Evolutionary conservation across 1,140 invertebrate species (phyloP), one percentile per base, ranked within the genome.

Genomic region (Anadara kagoshimensis): DNA sequence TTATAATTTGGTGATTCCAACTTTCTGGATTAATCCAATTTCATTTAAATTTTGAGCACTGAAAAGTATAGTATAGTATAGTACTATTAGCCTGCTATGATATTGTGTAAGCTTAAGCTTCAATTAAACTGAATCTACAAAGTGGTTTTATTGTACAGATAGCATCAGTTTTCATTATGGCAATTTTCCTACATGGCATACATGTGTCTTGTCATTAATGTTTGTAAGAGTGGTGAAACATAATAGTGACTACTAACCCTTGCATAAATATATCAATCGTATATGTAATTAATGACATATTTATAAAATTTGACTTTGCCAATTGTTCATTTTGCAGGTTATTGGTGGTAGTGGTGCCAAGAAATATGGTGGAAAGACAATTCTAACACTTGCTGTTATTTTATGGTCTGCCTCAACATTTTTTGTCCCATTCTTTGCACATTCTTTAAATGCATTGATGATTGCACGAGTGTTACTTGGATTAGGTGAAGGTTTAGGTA

Each of bases 351-450:
- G 91, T 90, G 94, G 93, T 80, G 93, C 93, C 1, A 93, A 91
- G 72, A 91, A 90, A 80, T 93, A 94, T 87, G 94, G 94, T 11
- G 93, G 93, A 20, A 94, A 94, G 87, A 91, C 91, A 64, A 92
- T 94, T 22, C 87, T 95, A 56, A 91, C 93, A 75, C 90, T 92
- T 71, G 93, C 94, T 67, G 94, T 95, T 14, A 88, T 94, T 36
- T 84, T 94, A 8, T 95, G 94, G 94, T 95, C 94, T 16, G 87
- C 94, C 29, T 93, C 93, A 45, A 95, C 94, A 51, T 91, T 94
- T 51, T 85, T 94, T 26, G 94, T 94, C 14, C 94, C 94, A 14
- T 85, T 94, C 29, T 87, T 94, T 78, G 93, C 93, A 53, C 90
- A 92, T 41, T 94, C 93, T 59, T 86, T 94, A 16, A 90, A 91